Conservation (phyloP, 2,888 invertebrate genomes). For the Lypha dubia region DNA sequence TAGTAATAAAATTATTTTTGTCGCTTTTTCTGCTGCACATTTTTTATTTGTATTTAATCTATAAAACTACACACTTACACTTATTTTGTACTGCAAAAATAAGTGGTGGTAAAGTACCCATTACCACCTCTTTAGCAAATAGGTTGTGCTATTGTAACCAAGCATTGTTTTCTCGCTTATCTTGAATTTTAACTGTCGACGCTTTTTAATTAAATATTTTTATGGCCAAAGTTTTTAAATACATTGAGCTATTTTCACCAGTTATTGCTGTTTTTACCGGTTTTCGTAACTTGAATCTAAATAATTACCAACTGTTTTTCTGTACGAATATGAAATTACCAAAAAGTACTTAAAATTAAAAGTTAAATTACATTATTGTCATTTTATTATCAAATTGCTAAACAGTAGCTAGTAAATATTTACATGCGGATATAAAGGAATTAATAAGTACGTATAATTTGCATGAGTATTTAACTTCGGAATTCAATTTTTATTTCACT, state of each 20-base stretch:
- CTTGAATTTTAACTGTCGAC: conserved; percentile 49
- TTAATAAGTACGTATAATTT: background rate
- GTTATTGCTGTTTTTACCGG: background rate
- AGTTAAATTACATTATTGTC: conserved; percentile 46
- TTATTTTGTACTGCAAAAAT: background rate
- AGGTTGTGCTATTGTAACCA: background rate
- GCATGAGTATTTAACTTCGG: background rate
- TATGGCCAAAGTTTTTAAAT: conserved; percentile 62
- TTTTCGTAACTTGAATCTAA: conserved; percentile 9
- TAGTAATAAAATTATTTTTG: conserved; percentile 44
- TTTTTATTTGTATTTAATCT: conserved; percentile 38
- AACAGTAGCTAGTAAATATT: conserved; percentile 1
- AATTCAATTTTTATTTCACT: background rate
- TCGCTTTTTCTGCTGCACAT: background rate
- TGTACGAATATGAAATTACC: conserved; percentile 21
- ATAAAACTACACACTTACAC: background rate
- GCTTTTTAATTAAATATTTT: conserved; percentile 70
- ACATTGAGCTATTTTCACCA: background rate
- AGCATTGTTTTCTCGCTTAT: conserved; percentile 41
- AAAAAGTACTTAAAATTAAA: conserved; percentile 55
- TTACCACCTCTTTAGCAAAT: conserved; percentile 12
- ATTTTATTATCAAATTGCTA: conserved; percentile 12
- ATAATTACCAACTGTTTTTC: conserved; percentile 23
- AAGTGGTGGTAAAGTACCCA: background rate
- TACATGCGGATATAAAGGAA: background rate